These are phyloP conservation scores for Epizoanthus stellaris DNA, from an alignment of 92 coral and sea anemone species.

Conservation along the genomic window DNA sequence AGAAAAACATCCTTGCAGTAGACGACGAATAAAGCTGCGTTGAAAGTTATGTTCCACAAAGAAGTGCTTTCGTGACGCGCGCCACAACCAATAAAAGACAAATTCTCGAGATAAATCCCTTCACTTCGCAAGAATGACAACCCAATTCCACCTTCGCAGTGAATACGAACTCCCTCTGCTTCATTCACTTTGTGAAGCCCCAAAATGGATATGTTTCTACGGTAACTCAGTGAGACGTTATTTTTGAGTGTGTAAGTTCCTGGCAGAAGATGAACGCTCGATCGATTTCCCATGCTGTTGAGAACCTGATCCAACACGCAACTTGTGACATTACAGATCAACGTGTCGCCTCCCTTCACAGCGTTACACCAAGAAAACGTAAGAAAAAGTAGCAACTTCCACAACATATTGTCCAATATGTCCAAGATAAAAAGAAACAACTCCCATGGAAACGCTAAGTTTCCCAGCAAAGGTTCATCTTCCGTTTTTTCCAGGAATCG, in stretches of 20 bases:
- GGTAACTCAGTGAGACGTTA: constrained; percentile 38
- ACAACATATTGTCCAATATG: too few relatives aligned
- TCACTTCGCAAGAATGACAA: constrained; percentile 47
- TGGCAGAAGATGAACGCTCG: constrained; percentile 26
- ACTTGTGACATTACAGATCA: neutral
- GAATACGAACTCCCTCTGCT: constrained; percentile 11
- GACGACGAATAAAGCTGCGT: constrained; percentile 49
- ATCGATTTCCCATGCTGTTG: neutral
- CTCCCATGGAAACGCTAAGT: too few relatives aligned
- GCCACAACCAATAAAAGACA: constrained; percentile 52
- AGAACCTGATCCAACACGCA: neutral
- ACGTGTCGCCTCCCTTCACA: too few relatives aligned
- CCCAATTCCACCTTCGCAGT: constrained; percentile 40
- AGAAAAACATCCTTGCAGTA: constrained; percentile 55
- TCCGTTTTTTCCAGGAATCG: too few relatives aligned
- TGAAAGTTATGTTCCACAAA: constrained; percentile 54
- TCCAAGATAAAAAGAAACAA: too few relatives aligned
- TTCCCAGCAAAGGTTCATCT: too few relatives aligned
- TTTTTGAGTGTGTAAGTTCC: constrained; percentile 39
- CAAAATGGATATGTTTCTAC: constrained; percentile 25
- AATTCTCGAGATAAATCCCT: constrained; percentile 15
- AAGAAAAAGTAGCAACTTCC: too few relatives aligned
- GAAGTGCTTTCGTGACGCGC: constrained; percentile 53
- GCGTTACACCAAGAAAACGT: too few relatives aligned
- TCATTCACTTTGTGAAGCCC: constrained; percentile 11